Conservation (phyloP, 2,797 vertebrate species). For the Cossypha polioptera region DNA sequence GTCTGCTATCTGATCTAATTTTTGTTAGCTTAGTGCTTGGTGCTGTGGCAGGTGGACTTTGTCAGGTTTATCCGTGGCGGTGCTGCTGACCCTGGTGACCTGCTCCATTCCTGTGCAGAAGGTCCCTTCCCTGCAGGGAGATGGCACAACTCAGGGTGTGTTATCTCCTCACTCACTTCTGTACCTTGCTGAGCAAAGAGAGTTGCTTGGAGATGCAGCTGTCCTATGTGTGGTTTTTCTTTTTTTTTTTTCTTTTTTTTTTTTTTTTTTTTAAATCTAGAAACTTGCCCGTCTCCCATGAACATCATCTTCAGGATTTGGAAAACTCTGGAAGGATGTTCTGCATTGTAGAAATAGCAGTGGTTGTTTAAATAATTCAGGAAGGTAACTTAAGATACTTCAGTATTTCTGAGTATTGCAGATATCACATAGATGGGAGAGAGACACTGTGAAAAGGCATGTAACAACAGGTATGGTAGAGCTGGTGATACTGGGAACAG, state of each 20-base stretch:
- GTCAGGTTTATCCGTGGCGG: background rate
- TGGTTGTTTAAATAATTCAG: background rate
- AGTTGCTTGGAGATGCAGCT: background rate
- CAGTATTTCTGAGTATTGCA: background rate
- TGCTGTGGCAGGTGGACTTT: slow-evolving; percentile 36
- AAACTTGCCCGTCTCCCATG: rapidly evolving
- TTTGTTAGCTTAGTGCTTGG: slow-evolving; percentile 15
- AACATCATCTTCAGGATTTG: background rate
- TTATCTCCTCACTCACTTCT: background rate
- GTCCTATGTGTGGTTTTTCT: background rate
- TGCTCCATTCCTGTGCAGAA: background rate
- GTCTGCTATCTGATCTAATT: slow-evolving; percentile 29
- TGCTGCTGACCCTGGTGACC: background rate
- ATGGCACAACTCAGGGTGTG: background rate
- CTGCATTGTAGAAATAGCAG: background rate
- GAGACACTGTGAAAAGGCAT: background rate
- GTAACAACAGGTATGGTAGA: background rate
- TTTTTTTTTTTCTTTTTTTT: too few species aligned
- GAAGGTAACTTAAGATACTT: background rate
- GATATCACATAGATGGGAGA: rapidly evolving
- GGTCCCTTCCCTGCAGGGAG: background rate
- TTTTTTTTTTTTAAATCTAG: background rate
- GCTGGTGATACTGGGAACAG: background rate
- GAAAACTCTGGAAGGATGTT: background rate
- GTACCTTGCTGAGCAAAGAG: background rate